phyloP scores from a whole-genome alignment of 2,888 invertebrate species.

The Sphaerolaimus hirsutus region DNA sequence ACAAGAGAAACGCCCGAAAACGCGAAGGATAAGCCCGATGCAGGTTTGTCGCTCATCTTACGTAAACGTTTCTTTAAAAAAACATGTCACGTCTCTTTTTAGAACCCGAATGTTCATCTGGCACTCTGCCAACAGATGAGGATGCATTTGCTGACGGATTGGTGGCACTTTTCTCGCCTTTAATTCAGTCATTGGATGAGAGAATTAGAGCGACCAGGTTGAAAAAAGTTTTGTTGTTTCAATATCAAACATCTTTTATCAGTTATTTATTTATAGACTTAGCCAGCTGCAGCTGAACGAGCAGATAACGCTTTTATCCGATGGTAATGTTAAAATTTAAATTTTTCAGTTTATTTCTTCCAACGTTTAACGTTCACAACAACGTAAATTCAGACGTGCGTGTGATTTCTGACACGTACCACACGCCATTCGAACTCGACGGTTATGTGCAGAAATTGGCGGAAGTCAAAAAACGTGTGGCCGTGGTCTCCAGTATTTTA shows the following conservation, averaged over 20 bases:
- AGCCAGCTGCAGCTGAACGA: not conserved
- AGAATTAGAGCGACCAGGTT: not conserved
- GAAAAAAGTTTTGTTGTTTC: not conserved
- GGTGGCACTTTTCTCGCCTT: too few species aligned
- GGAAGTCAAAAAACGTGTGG: constrained; percentile 6
- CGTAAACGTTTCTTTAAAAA: too few species aligned
- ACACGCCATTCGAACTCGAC: constrained; percentile 4
- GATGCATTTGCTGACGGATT: too few species aligned
- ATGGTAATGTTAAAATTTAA: not conserved
- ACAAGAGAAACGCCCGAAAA: too few species aligned
- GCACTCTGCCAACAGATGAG: too few species aligned
- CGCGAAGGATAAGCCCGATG: too few species aligned
- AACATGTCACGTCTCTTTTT: too few species aligned
- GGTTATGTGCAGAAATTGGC: constrained; percentile 5
- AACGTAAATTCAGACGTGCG: constrained; percentile 1
- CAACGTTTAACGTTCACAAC: not conserved
- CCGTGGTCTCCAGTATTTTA: constrained; percentile 6
- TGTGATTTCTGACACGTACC: not conserved
- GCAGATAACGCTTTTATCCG: not conserved
- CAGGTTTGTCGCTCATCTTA: too few species aligned
- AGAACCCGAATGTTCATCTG: too few species aligned
- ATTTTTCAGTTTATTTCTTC: not conserved
- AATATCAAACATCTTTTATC: not conserved
- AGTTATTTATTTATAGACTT: not conserved
- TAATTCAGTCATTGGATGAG: not conserved